Percentiles rank a stretch among this genome's conserved stretches.
Evolutionary conservation across 2,797 vertebrate species (phyloP).

Genomic region (Gila robusta): DNA sequence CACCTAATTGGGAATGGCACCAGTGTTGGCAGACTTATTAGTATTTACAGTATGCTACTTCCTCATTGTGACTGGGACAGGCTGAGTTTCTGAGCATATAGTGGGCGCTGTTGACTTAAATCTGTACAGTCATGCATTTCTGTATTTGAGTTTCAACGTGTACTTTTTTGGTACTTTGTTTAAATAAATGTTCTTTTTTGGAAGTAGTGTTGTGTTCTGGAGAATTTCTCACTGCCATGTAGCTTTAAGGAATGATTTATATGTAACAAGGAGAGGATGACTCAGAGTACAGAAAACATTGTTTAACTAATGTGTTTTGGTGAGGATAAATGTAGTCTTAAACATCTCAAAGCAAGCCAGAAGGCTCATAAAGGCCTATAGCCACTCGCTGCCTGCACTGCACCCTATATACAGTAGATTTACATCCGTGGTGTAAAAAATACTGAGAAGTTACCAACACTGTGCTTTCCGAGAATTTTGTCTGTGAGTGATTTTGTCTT

Average conservation of each 20-base stretch:
- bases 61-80: neutral
- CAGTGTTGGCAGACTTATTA: neutral
- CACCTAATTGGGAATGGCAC: neutral
- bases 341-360: neutral
- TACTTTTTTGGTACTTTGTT: neutral
- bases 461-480: slow-evolving; percentile 23
- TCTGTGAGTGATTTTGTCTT: slow-evolving; percentile 12
- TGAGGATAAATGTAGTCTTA: slow-evolving; percentile 19
- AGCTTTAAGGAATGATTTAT: slow-evolving; percentile 15
- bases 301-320: slow-evolving; percentile 27
- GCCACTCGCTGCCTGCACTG: neutral
- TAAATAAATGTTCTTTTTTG: neutral
- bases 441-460: neutral
- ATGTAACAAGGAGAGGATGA: neutral
- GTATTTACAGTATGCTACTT: neutral
- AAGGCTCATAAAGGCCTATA: neutral
- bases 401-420: neutral
- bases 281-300: slow-evolving; percentile 23
- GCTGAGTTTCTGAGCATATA: neutral
- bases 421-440: neutral
- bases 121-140: neutral
- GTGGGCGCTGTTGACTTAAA: neutral
- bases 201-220: neutral
- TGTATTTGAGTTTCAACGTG: neutral
- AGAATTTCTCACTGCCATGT: slow-evolving; percentile 5